These are phyloP conservation scores for Paracanthobrama guichenoti DNA, from an alignment of 2,113 vertebrate genomes.

Conservation along the genomic window DNA sequence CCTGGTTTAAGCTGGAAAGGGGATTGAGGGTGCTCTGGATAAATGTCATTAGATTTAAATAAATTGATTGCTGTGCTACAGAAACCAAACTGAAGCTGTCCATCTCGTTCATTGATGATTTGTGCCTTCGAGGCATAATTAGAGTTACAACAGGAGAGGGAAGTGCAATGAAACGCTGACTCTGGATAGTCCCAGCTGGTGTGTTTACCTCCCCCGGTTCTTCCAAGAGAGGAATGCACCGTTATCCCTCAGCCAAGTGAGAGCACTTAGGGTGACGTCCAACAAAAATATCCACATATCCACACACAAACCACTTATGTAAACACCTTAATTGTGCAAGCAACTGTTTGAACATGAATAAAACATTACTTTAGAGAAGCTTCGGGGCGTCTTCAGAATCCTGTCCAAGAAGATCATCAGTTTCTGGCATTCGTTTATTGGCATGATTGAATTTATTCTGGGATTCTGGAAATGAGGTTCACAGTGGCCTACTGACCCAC, in stretches of 20 bases:
- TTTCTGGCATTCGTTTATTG: not conserved
- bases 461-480: not conserved
- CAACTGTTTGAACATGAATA: slow-evolving; percentile 9
- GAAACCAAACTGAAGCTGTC: not conserved
- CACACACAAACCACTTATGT: not conserved
- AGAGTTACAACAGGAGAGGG: not conserved
- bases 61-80: not conserved
- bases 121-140: not conserved
- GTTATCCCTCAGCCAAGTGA: not conserved
- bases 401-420: not conserved
- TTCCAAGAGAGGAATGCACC: slow-evolving; percentile 10
- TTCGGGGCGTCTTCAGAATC: not conserved
- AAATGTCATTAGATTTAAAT: not conserved
- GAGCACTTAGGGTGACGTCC: not conserved
- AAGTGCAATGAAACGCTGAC: not conserved
- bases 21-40: not conserved
- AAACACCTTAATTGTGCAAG: not conserved
- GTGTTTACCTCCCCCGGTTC: not conserved
- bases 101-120: not conserved
- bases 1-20: not conserved
- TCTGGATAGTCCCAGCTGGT: not conserved
- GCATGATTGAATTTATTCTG: not conserved
- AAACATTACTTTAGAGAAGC: not conserved
- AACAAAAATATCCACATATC: slow-evolving; percentile 37
- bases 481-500: not conserved